A percentile compares a stretch with the other conserved stretches of the same genome.
phyloP scores from a whole-genome alignment of 2,888 invertebrate genomes.

The Orchesella flavescens region DNA sequence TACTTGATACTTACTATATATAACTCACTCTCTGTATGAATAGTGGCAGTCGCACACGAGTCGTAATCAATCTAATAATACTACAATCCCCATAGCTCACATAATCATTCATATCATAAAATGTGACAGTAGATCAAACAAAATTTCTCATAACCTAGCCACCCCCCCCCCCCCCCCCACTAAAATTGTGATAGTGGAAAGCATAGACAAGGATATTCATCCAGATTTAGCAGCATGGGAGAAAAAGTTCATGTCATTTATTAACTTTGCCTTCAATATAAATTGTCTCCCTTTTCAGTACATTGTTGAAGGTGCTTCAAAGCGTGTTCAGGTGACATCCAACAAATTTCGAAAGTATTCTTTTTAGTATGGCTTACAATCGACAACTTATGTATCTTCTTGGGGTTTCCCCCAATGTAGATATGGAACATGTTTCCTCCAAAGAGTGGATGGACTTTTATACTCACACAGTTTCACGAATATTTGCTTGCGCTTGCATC shows the following conservation, averaged over 20 bases:
- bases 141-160: too few relatives aligned
- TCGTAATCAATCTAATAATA: too few relatives aligned
- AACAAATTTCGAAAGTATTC: neutral
- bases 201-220: too few relatives aligned
- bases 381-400: neutral
- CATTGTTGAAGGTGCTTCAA: neutral
- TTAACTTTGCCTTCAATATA: neutral
- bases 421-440: neutral
- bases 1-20: too few relatives aligned
- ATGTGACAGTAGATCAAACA: too few relatives aligned
- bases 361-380: neutral
- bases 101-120: too few relatives aligned
- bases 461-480: neutral
- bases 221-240: constrained; percentile 21
- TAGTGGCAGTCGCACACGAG: too few relatives aligned
- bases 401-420: neutral
- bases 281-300: neutral
- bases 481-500: neutral
- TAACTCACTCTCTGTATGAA: too few relatives aligned
- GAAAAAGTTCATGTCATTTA: neutral
- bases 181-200: too few relatives aligned
- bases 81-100: too few relatives aligned
- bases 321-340: neutral
- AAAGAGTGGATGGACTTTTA: constrained; percentile 6
- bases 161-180: too few relatives aligned